These are phyloP conservation scores for Agraylea sexmaculata DNA, from an alignment of 1,140 invertebrate species.

Conservation along the genomic window DNA sequence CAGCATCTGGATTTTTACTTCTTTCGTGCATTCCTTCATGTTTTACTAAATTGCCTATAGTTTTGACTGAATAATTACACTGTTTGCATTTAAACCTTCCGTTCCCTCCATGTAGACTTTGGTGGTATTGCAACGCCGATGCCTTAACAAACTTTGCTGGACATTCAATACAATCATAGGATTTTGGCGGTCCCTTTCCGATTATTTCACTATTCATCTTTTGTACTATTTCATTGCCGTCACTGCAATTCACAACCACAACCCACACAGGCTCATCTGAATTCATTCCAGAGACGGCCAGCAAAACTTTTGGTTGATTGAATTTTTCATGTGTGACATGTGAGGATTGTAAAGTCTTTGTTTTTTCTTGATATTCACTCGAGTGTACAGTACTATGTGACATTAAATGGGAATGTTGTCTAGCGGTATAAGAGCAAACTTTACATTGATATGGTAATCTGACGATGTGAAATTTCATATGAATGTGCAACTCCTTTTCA, in stretches of 20 bases:
- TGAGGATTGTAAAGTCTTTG: constrained; percentile 53
- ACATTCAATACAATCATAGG: constrained; percentile 48
- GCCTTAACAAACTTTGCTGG: constrained; percentile 58
- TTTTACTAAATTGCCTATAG: constrained; percentile 61
- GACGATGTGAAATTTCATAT: constrained; percentile 54
- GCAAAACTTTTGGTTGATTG: constrained; percentile 49
- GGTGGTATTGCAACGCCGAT: constrained; percentile 59
- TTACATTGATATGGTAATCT: constrained; percentile 54
- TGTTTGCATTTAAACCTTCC: constrained; percentile 63
- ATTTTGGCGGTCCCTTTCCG: constrained; percentile 25
- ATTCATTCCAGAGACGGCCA: constrained; percentile 29
- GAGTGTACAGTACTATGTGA: constrained; percentile 69
- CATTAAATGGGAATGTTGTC: constrained; percentile 55
- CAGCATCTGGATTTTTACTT: constrained; percentile 29
- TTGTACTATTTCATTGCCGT: background rate
- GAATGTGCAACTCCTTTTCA: constrained; percentile 54
- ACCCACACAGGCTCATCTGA: constrained; percentile 31
- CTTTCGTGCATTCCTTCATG: constrained; percentile 46
- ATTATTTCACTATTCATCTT: constrained; percentile 1
- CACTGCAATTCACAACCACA: constrained; percentile 28
- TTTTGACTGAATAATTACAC: constrained; percentile 74
- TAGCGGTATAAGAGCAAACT: constrained; percentile 66
- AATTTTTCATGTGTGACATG: constrained; percentile 50
- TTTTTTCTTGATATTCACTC: constrained; percentile 68
- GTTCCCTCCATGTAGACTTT: constrained; percentile 54